phyloP scores from a whole-genome alignment of 2,888 invertebrate genomes.

The Drosophila acutilabella region DNA sequence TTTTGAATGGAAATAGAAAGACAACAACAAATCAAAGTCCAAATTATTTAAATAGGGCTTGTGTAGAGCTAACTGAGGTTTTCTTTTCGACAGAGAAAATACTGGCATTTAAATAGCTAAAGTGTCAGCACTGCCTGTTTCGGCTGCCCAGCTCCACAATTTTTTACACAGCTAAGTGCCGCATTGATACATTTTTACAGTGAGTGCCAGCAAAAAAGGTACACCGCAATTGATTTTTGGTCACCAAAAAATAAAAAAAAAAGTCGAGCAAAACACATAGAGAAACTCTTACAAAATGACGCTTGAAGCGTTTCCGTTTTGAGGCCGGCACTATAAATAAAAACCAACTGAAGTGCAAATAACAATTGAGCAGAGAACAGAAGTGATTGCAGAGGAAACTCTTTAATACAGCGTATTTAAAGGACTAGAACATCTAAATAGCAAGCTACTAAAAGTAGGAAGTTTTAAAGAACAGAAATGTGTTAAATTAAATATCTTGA shows the following conservation, averaged over 20 bases:
- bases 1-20: too few species aligned
- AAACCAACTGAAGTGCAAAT: conserved; percentile 24
- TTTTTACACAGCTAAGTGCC: conserved; percentile 30
- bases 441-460: neutral
- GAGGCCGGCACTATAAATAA: conserved; percentile 54
- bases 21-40: too few species aligned
- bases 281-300: conserved; percentile 32
- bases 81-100: too few species aligned
- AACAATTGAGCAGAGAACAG: conserved; percentile 2
- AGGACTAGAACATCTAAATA: neutral
- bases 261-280: neutral
- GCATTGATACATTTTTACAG: conserved; percentile 31
- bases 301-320: conserved; percentile 65
- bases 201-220: conserved; percentile 45
- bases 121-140: too few species aligned
- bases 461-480: neutral
- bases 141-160: neutral
- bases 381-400: neutral
- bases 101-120: too few species aligned
- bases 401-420: neutral
- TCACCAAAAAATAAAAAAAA: conserved; percentile 10
- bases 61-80: too few species aligned
- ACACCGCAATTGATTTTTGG: conserved; percentile 63
- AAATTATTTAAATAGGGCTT: too few species aligned
- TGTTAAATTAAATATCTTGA: neutral